Evolutionary conservation across 2,797 vertebrate species (phyloP), one percentile per base, ranked within the genome.

Genomic region (Remorina albescens): DNA sequence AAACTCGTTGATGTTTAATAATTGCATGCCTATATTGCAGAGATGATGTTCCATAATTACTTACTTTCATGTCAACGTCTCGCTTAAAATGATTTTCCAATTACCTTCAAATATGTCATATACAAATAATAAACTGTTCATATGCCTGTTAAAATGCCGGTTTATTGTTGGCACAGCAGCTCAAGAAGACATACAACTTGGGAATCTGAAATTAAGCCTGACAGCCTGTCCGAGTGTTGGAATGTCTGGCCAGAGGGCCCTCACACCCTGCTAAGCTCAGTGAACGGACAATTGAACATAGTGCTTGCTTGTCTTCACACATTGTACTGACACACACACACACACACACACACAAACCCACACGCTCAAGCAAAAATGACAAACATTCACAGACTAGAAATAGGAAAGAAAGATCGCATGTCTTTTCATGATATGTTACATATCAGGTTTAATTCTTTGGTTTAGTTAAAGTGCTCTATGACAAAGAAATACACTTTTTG

Each of bases 201-300:
- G 70, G 61, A 59, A 76, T 86, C 81, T 80, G 76, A 88, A 86
- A 88, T 77, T 63, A 86, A 88, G 74, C 74, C 80, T 85, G 82
- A 84, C 86, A 89, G 69, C 39, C 68, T 82, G 83, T 75, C 79
- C 67, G 67, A 69, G 77, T 50, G 66, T 80, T 55, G 82, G 56
- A 59, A 71, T 55, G 54, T 71, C 66, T 84, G 86, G 51, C 86
- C 82, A 83, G 71, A 82, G 80, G 86, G 75, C 67, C 55, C 81
- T 84, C 68, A 80, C 78, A 88, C 84, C 85, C 90, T 56, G 76
- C 87, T 82, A 87, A 83, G 90, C 82, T 88, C 80, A 60, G 67
- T 85, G 81, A 88, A 90, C 39, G 82, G 76, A 81, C 88, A 87
- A 92, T 84, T 89, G 86, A 85, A 90, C 85, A 81, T 10, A 37